Conservation (phyloP, 2,797 vertebrate species). For the Ambastaia sidthimunki region DNA sequence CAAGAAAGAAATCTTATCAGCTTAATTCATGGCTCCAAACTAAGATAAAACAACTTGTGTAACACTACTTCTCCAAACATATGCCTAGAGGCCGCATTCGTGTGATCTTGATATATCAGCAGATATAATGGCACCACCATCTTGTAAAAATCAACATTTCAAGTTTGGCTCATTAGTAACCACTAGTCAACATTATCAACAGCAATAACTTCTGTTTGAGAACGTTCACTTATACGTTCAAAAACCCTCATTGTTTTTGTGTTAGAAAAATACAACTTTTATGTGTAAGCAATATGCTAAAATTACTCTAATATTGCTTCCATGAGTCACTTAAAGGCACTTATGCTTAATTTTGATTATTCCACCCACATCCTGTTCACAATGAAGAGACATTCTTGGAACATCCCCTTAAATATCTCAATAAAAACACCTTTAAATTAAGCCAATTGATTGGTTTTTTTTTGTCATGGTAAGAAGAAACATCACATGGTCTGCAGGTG, state of each 20-base stretch:
- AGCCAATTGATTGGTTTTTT: slow-evolving; percentile 14
- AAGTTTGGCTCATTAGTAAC: too few species aligned
- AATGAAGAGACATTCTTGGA: neutral
- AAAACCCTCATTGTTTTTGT: too few species aligned
- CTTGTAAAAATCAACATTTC: too few species aligned
- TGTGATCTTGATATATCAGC: neutral
- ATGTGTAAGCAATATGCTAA: too few species aligned
- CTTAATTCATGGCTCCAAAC: neutral
- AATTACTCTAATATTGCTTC: too few species aligned
- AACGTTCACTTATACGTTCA: too few species aligned
- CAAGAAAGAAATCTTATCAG: neutral
- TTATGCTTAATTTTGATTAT: too few species aligned
- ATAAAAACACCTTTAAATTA: slow-evolving; percentile 23
- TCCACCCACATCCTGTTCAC: neutral
- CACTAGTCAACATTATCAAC: too few species aligned
- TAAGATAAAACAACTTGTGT: neutral
- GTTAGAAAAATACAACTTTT: too few species aligned
- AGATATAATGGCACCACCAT: neutral
- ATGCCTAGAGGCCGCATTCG: neutral
- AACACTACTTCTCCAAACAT: neutral
- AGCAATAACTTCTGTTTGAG: too few species aligned
- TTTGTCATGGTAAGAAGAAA: slow-evolving; percentile 23
- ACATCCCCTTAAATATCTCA: slow-evolving; percentile 5
- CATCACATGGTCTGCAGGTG: slow-evolving; percentile 7
- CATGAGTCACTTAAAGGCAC: too few species aligned